Conservation (phyloP, 2,888 invertebrate species). For the Sinhomidia bicolor region DNA sequence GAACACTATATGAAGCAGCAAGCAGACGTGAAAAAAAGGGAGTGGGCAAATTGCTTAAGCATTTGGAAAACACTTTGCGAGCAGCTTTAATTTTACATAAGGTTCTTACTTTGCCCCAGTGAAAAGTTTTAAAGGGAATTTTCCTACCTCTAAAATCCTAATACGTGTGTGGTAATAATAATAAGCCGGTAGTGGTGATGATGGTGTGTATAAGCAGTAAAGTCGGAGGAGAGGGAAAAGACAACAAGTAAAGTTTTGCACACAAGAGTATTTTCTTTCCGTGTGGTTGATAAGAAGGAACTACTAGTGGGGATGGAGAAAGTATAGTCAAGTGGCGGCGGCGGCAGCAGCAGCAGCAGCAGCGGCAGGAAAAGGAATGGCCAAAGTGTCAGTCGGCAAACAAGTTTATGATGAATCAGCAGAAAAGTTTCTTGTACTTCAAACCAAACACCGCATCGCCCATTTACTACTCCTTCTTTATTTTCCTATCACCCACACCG, state of each 20-base stretch:
- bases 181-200: neutral
- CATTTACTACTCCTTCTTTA: neutral
- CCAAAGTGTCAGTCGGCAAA: slow-evolving; percentile 46
- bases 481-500: neutral
- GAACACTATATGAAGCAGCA: neutral
- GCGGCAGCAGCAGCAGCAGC: too few relatives aligned
- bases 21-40: neutral
- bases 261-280: too few relatives aligned
- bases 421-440: neutral
- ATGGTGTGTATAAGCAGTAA: neutral
- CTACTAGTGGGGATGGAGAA: too few relatives aligned
- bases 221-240: neutral
- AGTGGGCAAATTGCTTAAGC: slow-evolving; percentile 4
- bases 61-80: neutral
- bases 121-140: slow-evolving; percentile 5
- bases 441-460: neutral
- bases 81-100: neutral
- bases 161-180: neutral
- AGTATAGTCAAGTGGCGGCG: too few relatives aligned
- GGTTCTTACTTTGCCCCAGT: neutral
- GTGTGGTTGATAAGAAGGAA: too few relatives aligned
- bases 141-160: neutral
- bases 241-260: slow-evolving; percentile 3
- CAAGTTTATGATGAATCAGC: slow-evolving; percentile 56
- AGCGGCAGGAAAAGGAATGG: slow-evolving; percentile 7